Evolutionary conservation across 2,113 vertebrate species (phyloP).

Genomic region (Conger conger): DNA sequence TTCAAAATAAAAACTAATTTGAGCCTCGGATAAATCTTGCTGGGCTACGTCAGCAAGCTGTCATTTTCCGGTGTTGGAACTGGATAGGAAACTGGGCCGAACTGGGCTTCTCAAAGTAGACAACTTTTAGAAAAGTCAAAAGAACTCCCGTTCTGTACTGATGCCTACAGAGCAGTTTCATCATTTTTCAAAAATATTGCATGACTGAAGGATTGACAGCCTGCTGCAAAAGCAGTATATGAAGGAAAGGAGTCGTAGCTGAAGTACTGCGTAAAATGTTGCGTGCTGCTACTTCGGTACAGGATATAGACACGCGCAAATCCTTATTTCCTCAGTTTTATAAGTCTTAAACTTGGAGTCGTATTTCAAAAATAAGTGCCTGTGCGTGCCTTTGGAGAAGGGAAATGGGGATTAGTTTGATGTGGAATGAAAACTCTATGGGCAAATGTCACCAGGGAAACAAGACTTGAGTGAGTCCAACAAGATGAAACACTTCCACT

Average conservation of each 20-base stretch:
- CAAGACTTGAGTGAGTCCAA: conserved; percentile 48
- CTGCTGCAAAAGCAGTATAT: neutral
- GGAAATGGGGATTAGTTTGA: conserved; percentile 52
- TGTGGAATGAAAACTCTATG: conserved; percentile 59
- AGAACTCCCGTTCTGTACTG: neutral
- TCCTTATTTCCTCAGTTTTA: neutral
- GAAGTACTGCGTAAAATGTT: neutral
- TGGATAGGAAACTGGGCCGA: neutral
- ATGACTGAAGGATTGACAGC: neutral
- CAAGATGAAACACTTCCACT: conserved; percentile 42
- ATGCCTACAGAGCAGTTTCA: neutral
- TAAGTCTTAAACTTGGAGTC: neutral
- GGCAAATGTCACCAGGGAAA: conserved; percentile 44
- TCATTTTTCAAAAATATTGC: neutral
- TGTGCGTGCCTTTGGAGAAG: conserved; percentile 53
- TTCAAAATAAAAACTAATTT: neutral
- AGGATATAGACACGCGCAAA: neutral
- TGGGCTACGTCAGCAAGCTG: neutral
- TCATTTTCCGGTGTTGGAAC: neutral
- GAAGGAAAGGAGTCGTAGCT: neutral
- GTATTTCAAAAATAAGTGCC: conserved; percentile 14
- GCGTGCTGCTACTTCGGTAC: neutral
- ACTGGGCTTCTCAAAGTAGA: neutral
- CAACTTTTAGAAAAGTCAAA: neutral
- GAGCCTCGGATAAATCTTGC: neutral